These are phyloP conservation scores for Choloepus hoffmanni DNA, from an alignment of 2,113 vertebrate genomes.

Conservation along the genomic window DNA sequence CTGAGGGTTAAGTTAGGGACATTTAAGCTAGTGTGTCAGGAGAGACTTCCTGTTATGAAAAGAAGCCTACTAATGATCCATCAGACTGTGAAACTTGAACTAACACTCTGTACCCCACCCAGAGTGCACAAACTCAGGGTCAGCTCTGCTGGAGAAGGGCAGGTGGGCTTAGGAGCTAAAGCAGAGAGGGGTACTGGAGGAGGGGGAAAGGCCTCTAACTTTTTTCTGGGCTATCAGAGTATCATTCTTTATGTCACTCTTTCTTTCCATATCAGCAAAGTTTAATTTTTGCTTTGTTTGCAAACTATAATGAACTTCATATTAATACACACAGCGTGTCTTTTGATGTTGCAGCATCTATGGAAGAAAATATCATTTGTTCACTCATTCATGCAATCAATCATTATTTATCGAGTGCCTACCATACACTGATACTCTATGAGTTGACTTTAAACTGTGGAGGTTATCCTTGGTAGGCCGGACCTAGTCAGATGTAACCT, in stretches of 20 bases:
- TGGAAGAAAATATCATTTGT: not conserved
- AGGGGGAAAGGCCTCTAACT: not conserved
- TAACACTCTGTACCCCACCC: too few relatives aligned
- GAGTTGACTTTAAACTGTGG: not conserved
- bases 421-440: not conserved
- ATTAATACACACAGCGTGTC: not conserved
- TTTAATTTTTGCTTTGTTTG: constrained; percentile 20
- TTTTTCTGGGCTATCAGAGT: not conserved
- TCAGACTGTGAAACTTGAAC: not conserved
- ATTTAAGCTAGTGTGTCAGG: not conserved
- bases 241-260: not conserved
- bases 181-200: fast-evolving
- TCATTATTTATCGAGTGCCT: not conserved
- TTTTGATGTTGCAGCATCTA: not conserved
- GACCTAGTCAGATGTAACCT: not conserved
- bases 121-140: fast-evolving
- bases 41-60: not conserved
- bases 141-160: not conserved
- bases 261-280: not conserved
- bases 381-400: not conserved
- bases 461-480: not conserved
- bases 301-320: not conserved
- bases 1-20: not conserved
- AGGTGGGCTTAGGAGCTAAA: fast-evolving
- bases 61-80: not conserved